A percentile compares a stretch with the other conserved stretches of the same genome.
Evolutionary conservation across 35 echinoderm and acorn worm genomes (phyloP).

Genomic region (Heliocidaris erythrogramma): DNA sequence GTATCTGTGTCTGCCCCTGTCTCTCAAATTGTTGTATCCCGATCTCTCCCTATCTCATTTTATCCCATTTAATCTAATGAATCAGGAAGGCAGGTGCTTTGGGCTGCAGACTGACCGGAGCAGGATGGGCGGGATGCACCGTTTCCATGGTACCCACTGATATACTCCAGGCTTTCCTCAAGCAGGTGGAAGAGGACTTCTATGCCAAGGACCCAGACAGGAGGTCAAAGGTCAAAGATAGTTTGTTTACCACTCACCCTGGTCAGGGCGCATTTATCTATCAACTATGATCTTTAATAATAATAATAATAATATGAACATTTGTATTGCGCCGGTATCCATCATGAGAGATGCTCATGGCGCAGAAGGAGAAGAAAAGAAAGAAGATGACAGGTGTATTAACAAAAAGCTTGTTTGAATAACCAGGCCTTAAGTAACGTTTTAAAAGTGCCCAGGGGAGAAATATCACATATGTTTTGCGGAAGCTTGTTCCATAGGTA

Average conservation of each 20-base stretch:
- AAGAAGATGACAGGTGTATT: no score
- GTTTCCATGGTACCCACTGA: conserved; percentile 85
- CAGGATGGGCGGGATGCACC: conserved; percentile 94
- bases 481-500: no score
- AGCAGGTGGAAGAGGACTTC: conserved; percentile 67
- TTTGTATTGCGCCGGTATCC: no score
- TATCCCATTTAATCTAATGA: not conserved
- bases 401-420: no score
- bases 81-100: conserved; percentile 85
- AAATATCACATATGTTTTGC: no score
- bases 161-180: conserved; percentile 65
- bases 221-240: conserved; percentile 56
- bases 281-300: not conserved
- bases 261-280: conserved; percentile 65
- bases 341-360: no score
- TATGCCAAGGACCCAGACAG: conserved; percentile 69
- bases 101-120: conserved; percentile 86
- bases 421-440: no score
- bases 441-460: no score
- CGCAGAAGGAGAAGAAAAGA: no score
- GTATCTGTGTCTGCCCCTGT: no score
- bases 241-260: conserved; percentile 83
- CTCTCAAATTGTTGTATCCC: not conserved
- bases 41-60: not conserved
- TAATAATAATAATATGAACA: no score